Evolutionary conservation across 2,888 invertebrate genomes (phyloP).

Genomic region (Caenorhabditis panamensis): DNA sequence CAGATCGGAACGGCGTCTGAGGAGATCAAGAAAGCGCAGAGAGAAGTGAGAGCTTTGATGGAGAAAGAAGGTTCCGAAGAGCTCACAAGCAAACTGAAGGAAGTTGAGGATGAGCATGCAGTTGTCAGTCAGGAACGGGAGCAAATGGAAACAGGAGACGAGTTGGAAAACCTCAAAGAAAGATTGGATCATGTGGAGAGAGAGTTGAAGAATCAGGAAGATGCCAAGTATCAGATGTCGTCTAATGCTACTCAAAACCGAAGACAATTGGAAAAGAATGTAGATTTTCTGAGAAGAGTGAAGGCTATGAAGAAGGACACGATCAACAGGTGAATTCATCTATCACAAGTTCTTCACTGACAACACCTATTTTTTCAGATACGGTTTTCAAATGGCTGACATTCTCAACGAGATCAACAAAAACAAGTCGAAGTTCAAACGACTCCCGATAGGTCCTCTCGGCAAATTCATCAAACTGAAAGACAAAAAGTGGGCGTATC

Average conservation of each 20-base stretch:
- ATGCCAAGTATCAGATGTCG: conserved; percentile 11
- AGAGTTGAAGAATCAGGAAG: conserved; percentile 35
- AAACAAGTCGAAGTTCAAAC: conserved; percentile 55
- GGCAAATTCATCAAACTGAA: conserved; percentile 71
- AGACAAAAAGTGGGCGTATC: conserved; percentile 69
- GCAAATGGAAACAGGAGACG: conserved; percentile 21
- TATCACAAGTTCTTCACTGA: background rate
- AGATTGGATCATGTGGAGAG: background rate
- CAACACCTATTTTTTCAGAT: conserved; percentile 63
- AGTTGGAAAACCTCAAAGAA: background rate
- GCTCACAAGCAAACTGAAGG: background rate
- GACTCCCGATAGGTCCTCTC: conserved; percentile 74
- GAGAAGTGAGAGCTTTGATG: background rate
- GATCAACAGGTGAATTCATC: conserved; percentile 45
- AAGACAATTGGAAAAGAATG: background rate
- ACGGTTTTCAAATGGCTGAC: conserved; percentile 64
- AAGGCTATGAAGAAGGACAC: conserved; percentile 35
- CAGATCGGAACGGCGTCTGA: background rate
- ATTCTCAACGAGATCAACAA: conserved; percentile 61
- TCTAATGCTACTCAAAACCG: background rate
- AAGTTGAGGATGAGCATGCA: background rate
- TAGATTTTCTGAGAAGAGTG: background rate
- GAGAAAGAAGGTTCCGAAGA: conserved; percentile 23
- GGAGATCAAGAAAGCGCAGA: background rate
- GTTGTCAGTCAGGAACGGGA: conserved; percentile 15